Evolutionary conservation across 2,113 vertebrate species (phyloP), one percentile per base, ranked within the genome.

Genomic region (Dasyprocta punctata): DNA sequence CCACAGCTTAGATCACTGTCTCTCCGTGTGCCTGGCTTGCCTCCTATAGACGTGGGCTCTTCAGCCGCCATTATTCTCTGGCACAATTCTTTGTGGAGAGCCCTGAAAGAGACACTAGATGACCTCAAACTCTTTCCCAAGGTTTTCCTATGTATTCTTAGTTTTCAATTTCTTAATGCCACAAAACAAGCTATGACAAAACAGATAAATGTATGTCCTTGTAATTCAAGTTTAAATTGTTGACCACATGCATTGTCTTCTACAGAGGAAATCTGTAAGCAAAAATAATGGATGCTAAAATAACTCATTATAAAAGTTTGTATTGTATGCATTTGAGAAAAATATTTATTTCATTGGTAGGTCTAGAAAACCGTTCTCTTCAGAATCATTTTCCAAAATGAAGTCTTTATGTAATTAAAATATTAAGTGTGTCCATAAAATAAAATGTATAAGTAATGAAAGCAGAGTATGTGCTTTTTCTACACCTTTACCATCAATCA

Each of bases 401-500:
- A 47, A 38, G 28, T 30, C 4, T 0, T 61, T 8, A 36, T 61
- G 10, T 3, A 60, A 16, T 91, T 78, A 5, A 73, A 71, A 47
- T 36, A 86, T 20, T 44, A 22, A 54, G 47, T 73, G 1, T 61
- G 3, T 5, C 13, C 28, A 33, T 38, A 54, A 73, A 82, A 22
- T 30, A 33, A 82, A 44, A 49, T 33, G 80, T 56, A 26, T 41
- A 26, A 20, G 54, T 36, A 7, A 1, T 44, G 10, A 63, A 82
- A 26, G 26, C 9, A 38, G 14, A 65, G 11, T 33, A 33, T 41
- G 14, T n/a, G n/a, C 14, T 33, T 38, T 58, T 22, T n/a, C 6
- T 33, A 28, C 14, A 4, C 26, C 1, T 67, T 65, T 3, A n/a
- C 11, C n/a, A 10, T 1, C n/a, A 12, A n/a, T 5, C 1, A 1